These are phyloP conservation scores for Astyanax mexicanus DNA, from an alignment of 2,797 vertebrate species.

Conservation along the genomic window DNA sequence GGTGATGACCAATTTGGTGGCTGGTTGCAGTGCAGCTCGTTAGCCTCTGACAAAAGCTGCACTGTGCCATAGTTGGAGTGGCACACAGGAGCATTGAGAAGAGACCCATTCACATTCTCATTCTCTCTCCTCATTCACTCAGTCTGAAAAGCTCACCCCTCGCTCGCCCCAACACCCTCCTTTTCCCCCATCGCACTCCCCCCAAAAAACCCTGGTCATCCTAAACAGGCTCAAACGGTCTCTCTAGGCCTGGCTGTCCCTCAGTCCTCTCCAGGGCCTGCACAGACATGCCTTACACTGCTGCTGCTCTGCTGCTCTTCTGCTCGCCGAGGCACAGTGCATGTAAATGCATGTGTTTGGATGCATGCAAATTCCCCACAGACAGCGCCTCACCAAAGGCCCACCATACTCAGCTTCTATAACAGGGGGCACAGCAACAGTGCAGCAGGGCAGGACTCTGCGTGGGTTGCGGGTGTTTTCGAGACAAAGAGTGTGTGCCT, in stretches of 20 bases:
- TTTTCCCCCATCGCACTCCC: constrained; percentile 10
- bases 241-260: constrained; percentile 14
- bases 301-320: too few species aligned
- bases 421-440: constrained; percentile 21
- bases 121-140: constrained; percentile 68
- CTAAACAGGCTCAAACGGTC: constrained; percentile 10
- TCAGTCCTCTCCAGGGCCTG: background rate
- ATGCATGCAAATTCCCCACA: constrained; percentile 51
- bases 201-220: constrained; percentile 24
- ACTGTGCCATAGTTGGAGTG: constrained; percentile 74
- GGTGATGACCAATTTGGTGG: constrained; percentile 30
- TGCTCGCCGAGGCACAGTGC: background rate
- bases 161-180: constrained; percentile 56
- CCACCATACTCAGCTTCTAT: constrained; percentile 9
- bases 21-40: constrained; percentile 68
- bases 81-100: constrained; percentile 69
- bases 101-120: constrained; percentile 66
- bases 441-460: too few species aligned
- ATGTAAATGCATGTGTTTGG: constrained; percentile 56
- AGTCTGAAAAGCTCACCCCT: constrained; percentile 56
- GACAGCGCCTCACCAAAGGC: background rate
- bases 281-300: background rate
- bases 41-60: constrained; percentile 73
- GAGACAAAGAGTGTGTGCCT: background rate
- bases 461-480: constrained; percentile 1